Conservation (phyloP, 2,888 invertebrate species). For the Cerceris rybyensis region DNA sequence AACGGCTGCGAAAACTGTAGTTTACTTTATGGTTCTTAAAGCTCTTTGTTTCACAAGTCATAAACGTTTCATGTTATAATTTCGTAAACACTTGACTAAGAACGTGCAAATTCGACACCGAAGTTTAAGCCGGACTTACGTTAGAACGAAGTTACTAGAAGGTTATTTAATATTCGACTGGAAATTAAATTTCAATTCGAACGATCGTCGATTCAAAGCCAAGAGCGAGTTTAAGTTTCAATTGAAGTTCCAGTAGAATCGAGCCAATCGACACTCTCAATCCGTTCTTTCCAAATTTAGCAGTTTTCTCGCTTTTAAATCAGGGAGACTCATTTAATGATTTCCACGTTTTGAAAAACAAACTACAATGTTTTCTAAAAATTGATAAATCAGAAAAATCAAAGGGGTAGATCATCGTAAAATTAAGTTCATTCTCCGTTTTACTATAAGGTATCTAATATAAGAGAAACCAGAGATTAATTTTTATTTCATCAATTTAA, state of each 20-base stretch:
- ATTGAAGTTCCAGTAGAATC: conserved; percentile 25
- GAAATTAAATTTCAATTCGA: conserved; percentile 29
- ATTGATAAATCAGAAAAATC: too few species aligned
- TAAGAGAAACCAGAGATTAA: too few species aligned
- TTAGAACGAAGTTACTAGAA: neutral
- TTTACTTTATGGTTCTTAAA: neutral
- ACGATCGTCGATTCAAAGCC: neutral
- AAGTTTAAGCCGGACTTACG: conserved; percentile 10
- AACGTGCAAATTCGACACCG: neutral
- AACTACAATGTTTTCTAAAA: too few species aligned
- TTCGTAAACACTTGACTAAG: neutral
- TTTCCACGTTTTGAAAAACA: too few species aligned
- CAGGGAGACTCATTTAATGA: neutral
- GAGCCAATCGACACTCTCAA: conserved; percentile 18
- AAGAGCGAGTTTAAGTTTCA: conserved; percentile 21
- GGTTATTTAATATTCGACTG: neutral
- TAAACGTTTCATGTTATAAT: conserved; percentile 5
- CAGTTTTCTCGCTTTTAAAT: conserved; percentile 1
- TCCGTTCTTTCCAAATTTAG: neutral
- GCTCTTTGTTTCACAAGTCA: neutral
- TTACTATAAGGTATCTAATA: too few species aligned
- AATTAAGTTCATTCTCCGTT: too few species aligned
- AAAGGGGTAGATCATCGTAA: too few species aligned
- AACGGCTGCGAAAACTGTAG: neutral
- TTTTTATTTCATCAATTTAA: too few species aligned